Conservation (phyloP, 1,140 invertebrate species). For the Lycorma delicatula region DNA sequence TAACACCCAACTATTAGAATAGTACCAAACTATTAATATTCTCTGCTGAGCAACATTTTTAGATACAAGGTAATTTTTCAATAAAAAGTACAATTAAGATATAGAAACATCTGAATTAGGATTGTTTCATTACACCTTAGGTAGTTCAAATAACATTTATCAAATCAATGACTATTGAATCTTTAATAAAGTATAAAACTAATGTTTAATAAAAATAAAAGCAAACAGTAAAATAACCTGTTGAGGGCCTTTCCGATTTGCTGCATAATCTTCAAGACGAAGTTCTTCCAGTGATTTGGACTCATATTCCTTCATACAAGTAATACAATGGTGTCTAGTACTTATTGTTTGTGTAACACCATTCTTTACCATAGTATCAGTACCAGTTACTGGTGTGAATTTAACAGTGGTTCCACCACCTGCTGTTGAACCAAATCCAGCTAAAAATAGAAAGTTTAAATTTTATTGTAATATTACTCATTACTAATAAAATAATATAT, state of each 20-base stretch:
- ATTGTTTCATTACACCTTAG: too few species aligned
- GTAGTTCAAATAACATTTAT: too few species aligned
- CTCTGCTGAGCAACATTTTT: conserved; percentile 4
- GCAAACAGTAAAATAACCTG: conserved; percentile 32
- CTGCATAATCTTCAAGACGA: conserved; percentile 84
- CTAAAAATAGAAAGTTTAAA: too few species aligned
- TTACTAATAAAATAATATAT: too few species aligned
- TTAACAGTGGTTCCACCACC: conserved; percentile 63
- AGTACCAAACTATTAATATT: too few species aligned
- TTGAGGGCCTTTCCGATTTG: conserved; percentile 70
- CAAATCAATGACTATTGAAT: too few species aligned
- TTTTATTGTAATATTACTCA: too few species aligned
- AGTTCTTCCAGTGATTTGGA: conserved; percentile 89
- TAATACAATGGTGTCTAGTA: conserved; percentile 91
- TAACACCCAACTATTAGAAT: too few species aligned
- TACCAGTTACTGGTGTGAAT: conserved; percentile 77
- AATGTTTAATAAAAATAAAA: too few species aligned
- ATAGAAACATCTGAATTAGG: too few species aligned
- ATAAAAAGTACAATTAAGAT: not conserved
- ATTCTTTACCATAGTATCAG: conserved; percentile 85
- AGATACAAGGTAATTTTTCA: not conserved
- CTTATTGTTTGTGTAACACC: conserved; percentile 72
- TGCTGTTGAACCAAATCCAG: too few species aligned
- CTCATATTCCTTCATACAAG: conserved; percentile 97
- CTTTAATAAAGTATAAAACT: too few species aligned